phyloP scores from a whole-genome alignment of 2,888 invertebrate genomes.

The Anthrax anthrax region DNA sequence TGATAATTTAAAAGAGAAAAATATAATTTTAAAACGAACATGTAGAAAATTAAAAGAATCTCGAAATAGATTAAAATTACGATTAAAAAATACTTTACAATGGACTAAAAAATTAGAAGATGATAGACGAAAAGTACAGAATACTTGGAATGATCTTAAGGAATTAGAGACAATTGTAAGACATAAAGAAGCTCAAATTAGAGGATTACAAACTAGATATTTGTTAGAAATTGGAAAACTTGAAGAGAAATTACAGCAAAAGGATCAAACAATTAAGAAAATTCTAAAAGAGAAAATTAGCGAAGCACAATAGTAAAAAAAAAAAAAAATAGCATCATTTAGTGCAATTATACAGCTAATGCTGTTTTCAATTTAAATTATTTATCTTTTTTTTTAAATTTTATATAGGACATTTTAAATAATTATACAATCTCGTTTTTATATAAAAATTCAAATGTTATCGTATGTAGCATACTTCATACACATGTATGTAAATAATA shows the following conservation, averaged over 20 bases:
- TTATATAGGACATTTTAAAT: too few species aligned
- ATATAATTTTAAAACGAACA: constrained; percentile 19
- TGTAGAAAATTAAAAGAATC: constrained; percentile 26
- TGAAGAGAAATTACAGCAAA: constrained; percentile 27
- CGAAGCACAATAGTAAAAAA: too few species aligned
- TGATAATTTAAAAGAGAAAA: constrained; percentile 17
- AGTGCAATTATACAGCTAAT: too few species aligned
- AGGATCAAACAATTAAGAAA: constrained; percentile 30
- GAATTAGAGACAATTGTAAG: constrained; percentile 28
- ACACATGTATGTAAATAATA: too few species aligned
- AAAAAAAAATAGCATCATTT: too few species aligned
- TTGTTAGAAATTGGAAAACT: constrained; percentile 27
- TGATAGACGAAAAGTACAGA: constrained; percentile 24
- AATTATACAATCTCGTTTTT: too few species aligned
- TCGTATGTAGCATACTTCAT: too few species aligned
- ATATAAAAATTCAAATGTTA: too few species aligned
- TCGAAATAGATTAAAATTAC: constrained; percentile 26
- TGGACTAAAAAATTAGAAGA: constrained; percentile 31
- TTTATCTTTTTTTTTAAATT: too few species aligned
- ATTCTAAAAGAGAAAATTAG: constrained; percentile 22
- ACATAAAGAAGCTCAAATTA: constrained; percentile 32
- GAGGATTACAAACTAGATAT: constrained; percentile 26
- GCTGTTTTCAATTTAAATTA: too few species aligned
- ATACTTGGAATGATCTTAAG: constrained; percentile 28
- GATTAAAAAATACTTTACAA: constrained; percentile 27